Percentiles rank a stretch among this genome's conserved stretches.
These are phyloP conservation scores for Porites cylindrica DNA, from an alignment of 92 coral and sea anemone species.

Conservation along the genomic window DNA sequence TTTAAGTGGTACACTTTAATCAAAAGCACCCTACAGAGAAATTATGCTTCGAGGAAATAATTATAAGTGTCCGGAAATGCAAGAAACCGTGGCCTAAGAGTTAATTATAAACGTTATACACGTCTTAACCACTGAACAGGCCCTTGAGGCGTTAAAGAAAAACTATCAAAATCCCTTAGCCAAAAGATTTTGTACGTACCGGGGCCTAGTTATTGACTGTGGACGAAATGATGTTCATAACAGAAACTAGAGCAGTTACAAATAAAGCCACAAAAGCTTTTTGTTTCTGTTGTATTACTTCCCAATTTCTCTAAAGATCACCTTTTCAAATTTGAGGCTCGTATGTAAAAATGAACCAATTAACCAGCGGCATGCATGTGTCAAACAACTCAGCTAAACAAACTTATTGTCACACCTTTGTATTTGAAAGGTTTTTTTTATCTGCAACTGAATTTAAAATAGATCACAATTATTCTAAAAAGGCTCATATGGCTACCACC, in stretches of 20 bases:
- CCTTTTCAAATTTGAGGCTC: background rate
- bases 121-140: background rate
- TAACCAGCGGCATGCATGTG: background rate
- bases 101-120: background rate
- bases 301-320: background rate
- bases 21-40: constrained; percentile 33
- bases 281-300: background rate
- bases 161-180: background rate
- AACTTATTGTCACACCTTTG: too few species aligned
- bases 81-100: constrained; percentile 2
- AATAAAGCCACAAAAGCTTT: background rate
- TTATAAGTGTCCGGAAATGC: constrained; percentile 21
- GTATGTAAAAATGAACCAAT: background rate
- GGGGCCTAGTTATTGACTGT: background rate
- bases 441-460: too few species aligned
- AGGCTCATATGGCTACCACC: too few species aligned
- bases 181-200: background rate
- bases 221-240: too few species aligned
- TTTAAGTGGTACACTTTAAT: constrained; percentile 25
- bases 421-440: too few species aligned
- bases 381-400: background rate
- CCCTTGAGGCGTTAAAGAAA: background rate
- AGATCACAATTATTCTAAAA: too few species aligned
- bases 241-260: background rate
- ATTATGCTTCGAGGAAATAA: constrained; percentile 1